Evolutionary conservation across 2,113 vertebrate genomes (phyloP), one percentile per base, ranked within the genome.

Genomic region (Oncorhynchus clarkii): DNA sequence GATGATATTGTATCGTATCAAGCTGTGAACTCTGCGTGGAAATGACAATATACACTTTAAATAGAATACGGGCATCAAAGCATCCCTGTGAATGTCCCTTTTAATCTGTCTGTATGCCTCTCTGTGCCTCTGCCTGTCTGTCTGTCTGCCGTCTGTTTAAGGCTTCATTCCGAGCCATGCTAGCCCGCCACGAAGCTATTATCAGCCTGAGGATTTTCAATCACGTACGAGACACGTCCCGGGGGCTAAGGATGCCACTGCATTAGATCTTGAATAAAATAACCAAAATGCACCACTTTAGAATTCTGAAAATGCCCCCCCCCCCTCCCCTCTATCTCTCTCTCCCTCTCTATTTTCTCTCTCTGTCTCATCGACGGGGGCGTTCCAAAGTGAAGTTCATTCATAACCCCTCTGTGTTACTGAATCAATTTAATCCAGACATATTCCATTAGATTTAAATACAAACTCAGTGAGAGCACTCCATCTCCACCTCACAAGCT

Each of bases 371-470:
- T 59, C 60, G 51, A 59, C 75, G 69, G 78, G 76, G 57, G 59
- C 73, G 27, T 72, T 79, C 64, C 20, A 71, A 73, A 49, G 57
- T 62, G 20, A 71, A 73, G 74, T 78, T 91, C 87, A 88, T 92
- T 89, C 87, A 82, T 89, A 89, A 87, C 72, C 80, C 72, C 5
- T 29, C 49, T 26, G 13, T 85, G 84, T 87, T 75, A 71, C 80
- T 1, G 49, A 90, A 88, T 89, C 87, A 85, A 81, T 92, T 84
- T 79, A 81, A 85, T 75, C 59, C 79, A 81, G 88, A 87, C 84
- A 78, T 85, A 83, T 84, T 83, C 80, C 83, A 87, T 91, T 89
- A 78, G 87, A 89, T 89, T 90, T 87, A 80, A 82, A 86, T 88
- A 83, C 80, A 84, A 89, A 87, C 85, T 76, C 77, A n/a, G 82